Evolutionary conservation across 2,888 invertebrate genomes (phyloP).

Genomic region (Ecdyonurus torrentis): DNA sequence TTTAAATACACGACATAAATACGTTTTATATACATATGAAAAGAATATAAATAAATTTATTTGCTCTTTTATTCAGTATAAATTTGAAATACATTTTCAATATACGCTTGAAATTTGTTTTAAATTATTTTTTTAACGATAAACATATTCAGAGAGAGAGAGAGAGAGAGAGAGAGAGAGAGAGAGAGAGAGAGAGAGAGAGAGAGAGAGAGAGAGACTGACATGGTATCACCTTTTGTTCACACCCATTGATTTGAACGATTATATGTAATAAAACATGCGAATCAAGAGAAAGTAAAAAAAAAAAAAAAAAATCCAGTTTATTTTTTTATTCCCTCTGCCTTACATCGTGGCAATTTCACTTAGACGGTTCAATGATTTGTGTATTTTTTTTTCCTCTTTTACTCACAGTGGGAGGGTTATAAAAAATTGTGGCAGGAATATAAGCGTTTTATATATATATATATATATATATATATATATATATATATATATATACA

Average conservation of each 20-base stretch:
- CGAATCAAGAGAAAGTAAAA: neutral
- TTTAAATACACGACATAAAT: no score
- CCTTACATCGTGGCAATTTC: neutral
- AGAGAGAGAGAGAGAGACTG: neutral
- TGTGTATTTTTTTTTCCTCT: neutral
- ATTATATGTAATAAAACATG: no score
- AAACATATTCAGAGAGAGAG: no score
- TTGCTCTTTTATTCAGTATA: no score
- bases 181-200: neutral
- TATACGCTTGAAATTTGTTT: no score
- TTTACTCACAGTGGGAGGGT: neutral
- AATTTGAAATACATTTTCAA: no score
- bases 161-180: neutral
- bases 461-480: no score
- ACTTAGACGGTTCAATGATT: neutral
- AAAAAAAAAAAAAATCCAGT: neutral
- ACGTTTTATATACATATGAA: no score
- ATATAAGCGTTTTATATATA: no score
- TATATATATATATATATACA: neutral
- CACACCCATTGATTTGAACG: neutral
- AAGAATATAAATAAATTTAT: no score
- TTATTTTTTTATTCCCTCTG: neutral
- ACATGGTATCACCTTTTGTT: neutral
- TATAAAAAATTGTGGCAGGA: neutral
- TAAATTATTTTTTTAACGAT: no score